Evolutionary conservation across 2,797 vertebrate genomes (phyloP).

Genomic region (Parotocinclus haroldoi): DNA sequence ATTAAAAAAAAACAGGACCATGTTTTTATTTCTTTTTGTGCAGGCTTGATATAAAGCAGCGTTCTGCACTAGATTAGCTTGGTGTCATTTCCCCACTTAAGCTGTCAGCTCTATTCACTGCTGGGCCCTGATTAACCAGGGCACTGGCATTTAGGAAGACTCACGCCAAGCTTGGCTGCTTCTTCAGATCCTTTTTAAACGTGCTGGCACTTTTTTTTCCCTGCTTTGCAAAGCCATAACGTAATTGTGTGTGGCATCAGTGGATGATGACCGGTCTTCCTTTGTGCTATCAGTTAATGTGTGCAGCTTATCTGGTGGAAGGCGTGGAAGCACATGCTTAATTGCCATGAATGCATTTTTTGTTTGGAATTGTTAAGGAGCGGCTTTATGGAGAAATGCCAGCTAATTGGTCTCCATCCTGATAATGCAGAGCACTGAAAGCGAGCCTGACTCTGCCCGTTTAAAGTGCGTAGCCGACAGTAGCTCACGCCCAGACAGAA

Average conservation of each 20-base stretch:
- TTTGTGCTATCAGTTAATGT: conserved; percentile 31
- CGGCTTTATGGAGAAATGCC: conserved; percentile 26
- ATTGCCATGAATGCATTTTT: conserved; percentile 43
- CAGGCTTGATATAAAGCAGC: conserved; percentile 20
- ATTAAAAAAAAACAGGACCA: too few species aligned
- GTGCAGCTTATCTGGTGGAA: conserved; percentile 33
- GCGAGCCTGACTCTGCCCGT: conserved; percentile 7
- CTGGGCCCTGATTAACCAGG: conserved; percentile 47
- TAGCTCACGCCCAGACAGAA: conserved; percentile 17
- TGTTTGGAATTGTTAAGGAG: conserved; percentile 38
- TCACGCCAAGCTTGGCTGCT: conserved; percentile 43
- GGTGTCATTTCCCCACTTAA: conserved; percentile 44
- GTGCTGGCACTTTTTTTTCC: conserved; percentile 12
- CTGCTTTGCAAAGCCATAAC: conserved; percentile 20
- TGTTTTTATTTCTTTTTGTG: too few species aligned
- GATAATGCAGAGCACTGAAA: conserved; percentile 42
- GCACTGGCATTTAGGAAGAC: conserved; percentile 42
- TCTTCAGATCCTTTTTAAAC: conserved; percentile 42
- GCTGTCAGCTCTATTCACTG: conserved; percentile 38
- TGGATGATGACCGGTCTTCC: conserved; percentile 18
- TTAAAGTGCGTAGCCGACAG: neutral
- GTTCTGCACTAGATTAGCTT: conserved; percentile 31
- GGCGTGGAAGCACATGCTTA: conserved; percentile 34
- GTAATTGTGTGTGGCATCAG: conserved; percentile 39
- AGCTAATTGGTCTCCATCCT: conserved; percentile 47